Percentiles rank a stretch among this genome's conserved stretches.
phyloP scores from a whole-genome alignment of 2,797 vertebrate species.

The Anas bernieri region DNA sequence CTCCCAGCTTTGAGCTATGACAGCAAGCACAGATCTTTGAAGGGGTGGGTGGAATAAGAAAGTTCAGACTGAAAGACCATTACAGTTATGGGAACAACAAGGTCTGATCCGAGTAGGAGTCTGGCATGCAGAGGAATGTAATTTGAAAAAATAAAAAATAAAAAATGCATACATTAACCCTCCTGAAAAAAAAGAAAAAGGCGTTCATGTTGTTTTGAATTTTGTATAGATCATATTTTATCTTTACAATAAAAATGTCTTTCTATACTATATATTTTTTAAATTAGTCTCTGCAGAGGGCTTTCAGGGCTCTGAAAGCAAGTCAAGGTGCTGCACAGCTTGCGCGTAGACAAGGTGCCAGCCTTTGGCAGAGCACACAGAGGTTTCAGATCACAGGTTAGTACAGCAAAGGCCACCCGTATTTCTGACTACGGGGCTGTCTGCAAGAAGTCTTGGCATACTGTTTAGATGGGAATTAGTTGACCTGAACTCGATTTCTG shows the following conservation, averaged over 20 bases:
- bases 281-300: not conserved
- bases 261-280: not conserved
- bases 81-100: not conserved
- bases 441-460: not conserved
- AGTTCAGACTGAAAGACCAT: not conserved
- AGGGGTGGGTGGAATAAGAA: accelerated
- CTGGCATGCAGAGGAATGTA: not conserved
- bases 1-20: accelerated
- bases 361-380: constrained; percentile 36
- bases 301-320: not conserved
- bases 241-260: not conserved
- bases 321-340: constrained; percentile 22
- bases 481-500: not conserved
- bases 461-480: not conserved
- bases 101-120: not conserved
- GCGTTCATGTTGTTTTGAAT: not conserved
- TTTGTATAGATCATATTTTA: not conserved
- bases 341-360: constrained; percentile 26
- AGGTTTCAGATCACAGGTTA: not conserved
- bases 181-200: not conserved
- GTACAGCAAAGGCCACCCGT: not conserved
- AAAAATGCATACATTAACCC: not conserved
- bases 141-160: not conserved
- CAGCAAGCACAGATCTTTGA: accelerated
- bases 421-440: accelerated